These are phyloP conservation scores for Pungitius pungitius DNA, from an alignment of 2,113 vertebrate species.

Conservation along the genomic window DNA sequence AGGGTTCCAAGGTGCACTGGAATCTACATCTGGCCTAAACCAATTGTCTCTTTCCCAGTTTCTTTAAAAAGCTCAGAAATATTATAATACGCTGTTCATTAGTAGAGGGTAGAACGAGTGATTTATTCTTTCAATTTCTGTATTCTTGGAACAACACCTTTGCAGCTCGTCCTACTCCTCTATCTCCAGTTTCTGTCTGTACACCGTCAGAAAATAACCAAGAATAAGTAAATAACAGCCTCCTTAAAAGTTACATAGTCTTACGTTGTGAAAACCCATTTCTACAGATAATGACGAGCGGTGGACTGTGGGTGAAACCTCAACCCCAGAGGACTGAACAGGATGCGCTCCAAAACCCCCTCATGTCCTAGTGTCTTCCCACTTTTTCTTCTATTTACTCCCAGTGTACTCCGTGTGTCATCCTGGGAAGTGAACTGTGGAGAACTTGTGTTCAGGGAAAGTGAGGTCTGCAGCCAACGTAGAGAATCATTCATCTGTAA, in stretches of 20 bases:
- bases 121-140: neutral
- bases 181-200: neutral
- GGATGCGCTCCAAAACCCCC: slow-evolving; percentile 44
- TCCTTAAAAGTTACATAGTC: neutral
- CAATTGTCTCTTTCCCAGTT: neutral
- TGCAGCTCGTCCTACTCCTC: neutral
- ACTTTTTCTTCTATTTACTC: slow-evolving; percentile 29
- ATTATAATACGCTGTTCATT: neutral
- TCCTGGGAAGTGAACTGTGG: slow-evolving; percentile 49
- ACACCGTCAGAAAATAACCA: neutral
- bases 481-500: slow-evolving; percentile 57
- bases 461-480: slow-evolving; percentile 43
- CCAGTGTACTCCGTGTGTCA: too few species aligned
- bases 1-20: neutral
- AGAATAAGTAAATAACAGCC: neutral
- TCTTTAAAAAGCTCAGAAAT: neutral
- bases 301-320: slow-evolving; percentile 15
- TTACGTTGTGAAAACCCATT: neutral
- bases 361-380: slow-evolving; percentile 26
- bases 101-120: neutral
- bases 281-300: slow-evolving; percentile 5
- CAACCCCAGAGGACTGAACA: slow-evolving; percentile 31
- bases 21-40: neutral
- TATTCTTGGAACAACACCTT: neutral
- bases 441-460: slow-evolving; percentile 56